A percentile compares a stretch with the other conserved stretches of the same genome.
These are phyloP conservation scores for Columba livia DNA, from an alignment of 2,113 vertebrate genomes.

Conservation along the genomic window DNA sequence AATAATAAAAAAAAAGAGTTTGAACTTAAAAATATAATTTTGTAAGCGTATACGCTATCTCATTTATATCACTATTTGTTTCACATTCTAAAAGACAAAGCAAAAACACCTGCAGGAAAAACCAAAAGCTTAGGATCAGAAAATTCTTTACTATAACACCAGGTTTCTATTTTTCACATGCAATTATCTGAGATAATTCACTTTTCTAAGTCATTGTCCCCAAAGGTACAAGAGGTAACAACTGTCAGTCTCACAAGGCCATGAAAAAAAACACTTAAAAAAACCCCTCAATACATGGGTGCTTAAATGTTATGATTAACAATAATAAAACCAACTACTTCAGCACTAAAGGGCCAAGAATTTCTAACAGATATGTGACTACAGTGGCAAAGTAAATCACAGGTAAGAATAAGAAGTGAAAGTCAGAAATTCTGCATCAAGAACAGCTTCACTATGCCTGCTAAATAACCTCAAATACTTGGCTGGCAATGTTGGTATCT, in stretches of 20 bases:
- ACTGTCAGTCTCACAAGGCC: neutral
- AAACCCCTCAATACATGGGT: neutral
- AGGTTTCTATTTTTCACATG: neutral
- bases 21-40: neutral
- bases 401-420: neutral
- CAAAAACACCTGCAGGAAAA: neutral
- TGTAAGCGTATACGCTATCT: neutral
- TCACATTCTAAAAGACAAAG: neutral
- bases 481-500: neutral
- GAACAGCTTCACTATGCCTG: neutral
- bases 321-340: neutral
- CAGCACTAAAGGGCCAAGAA: neutral
- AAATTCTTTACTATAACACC: neutral
- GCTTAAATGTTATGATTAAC: neutral
- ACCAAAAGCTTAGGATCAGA: neutral
- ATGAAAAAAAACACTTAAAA: neutral
- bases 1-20: neutral
- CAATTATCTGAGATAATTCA: neutral
- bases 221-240: neutral
- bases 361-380: neutral
- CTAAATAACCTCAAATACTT: neutral
- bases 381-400: neutral
- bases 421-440: neutral
- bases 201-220: neutral
- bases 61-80: neutral